Conservation (phyloP, 2,888 invertebrate genomes). For the Taphrorychus bicolor region DNA sequence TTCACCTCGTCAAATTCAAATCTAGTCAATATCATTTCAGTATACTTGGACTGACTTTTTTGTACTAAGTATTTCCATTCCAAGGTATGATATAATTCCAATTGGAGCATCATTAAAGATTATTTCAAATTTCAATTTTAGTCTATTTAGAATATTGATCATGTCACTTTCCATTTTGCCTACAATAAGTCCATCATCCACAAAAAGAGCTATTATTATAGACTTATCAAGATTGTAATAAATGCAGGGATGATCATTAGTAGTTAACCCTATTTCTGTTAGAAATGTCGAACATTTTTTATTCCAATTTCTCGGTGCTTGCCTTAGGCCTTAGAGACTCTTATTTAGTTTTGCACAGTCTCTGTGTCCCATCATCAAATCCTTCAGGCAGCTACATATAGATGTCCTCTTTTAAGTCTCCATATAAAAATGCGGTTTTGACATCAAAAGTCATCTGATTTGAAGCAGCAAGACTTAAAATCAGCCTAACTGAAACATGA, state of each 20-base stretch:
- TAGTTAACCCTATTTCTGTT: neutral
- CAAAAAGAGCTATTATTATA: neutral
- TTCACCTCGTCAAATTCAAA: no score
- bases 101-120: no score
- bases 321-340: conserved; percentile 19
- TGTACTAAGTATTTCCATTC: no score
- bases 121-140: no score
- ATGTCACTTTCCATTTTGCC: no score
- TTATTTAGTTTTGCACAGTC: conserved; percentile 27
- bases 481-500: conserved; percentile 23
- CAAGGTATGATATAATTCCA: no score
- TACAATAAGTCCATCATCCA: neutral
- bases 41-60: no score
- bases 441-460: conserved; percentile 27
- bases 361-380: neutral
- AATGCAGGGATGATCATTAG: neutral
- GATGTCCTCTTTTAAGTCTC: conserved; percentile 25
- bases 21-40: no score
- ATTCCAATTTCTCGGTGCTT: neutral
- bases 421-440: conserved; percentile 25
- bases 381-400: conserved; percentile 33
- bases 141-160: no score
- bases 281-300: neutral
- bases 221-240: neutral
- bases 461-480: conserved; percentile 24